Base-by-base conservation (phyloP, 2,888 invertebrate species). In the Drosophila macrospina region DNA sequence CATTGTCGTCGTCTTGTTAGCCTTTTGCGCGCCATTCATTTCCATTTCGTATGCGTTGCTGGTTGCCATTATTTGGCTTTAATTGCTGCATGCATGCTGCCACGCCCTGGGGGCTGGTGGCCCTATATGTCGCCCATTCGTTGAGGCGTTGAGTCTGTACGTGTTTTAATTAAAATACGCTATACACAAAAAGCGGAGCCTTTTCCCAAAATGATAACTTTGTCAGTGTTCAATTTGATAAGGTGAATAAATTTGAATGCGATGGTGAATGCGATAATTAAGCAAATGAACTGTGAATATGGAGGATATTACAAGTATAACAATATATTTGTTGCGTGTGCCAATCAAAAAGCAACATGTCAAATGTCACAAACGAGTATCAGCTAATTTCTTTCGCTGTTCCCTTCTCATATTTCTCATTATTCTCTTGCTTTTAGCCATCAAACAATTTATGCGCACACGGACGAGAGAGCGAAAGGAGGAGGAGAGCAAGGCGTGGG, bases 21-120 rank as follows among this genome's bases (percentile, higher is more conserved):
- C 78, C 66, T 80, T 80, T 84, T 84, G 54, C 68, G 71, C 63
- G 78, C 68, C 81, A 78, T 83, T 78, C 78, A 72, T 86, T 88
- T 88, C 59, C 86, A 86, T 83, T 87, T 88, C 72, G 84, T 74
- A 86, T 88, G 88, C 83, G 84, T 78, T 80, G 81, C 74, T 80
- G 86, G 81, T 69, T 80, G 71, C 83, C 78, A 88, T 88, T 88
- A 83, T 83, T 83, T 86, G 83, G 72, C 88, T 83, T 88, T 83
- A 88, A 83, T 83, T 83, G 88, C 86, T 86, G 83, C 84, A 83
- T 83, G 74, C 84, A 70, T 65, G 80, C 50, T 60, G 68, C 66
- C 59, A 32, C 51, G 11, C 50, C 45, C 48, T 11, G n/a, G 26
- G 28, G 24, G 5, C 13, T 28, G 28, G 20, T 13, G 34, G 15